Evolutionary conservation across 2,888 invertebrate species (phyloP).

Genomic region (Pristionchus fissidentatus): DNA sequence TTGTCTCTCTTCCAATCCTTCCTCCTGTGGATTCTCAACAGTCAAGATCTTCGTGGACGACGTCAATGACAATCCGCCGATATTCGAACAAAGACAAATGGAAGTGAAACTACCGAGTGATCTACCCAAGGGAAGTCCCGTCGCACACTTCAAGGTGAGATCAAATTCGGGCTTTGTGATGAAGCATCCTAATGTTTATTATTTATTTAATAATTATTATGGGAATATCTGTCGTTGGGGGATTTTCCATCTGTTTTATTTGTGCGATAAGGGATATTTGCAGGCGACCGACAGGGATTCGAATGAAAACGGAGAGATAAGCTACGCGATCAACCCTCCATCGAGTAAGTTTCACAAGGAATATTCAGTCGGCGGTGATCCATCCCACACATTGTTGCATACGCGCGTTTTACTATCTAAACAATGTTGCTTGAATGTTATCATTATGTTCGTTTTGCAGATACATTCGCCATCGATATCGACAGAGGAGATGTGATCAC

Average conservation of each 20-base stretch:
- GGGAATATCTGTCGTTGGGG: too few species aligned
- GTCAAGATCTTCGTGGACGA: conserved; percentile 61
- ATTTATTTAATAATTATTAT: too few species aligned
- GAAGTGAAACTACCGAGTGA: conserved; percentile 67
- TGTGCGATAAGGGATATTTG: conserved; percentile 1
- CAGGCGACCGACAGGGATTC: conserved; percentile 64
- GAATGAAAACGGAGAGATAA: conserved; percentile 63
- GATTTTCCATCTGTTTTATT: neutral
- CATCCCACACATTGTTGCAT: too few species aligned
- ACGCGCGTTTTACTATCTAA: too few species aligned
- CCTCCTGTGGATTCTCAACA: conserved; percentile 53
- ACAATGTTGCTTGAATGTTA: too few species aligned
- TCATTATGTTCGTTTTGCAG: neutral
- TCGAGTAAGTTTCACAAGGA: conserved; percentile 55
- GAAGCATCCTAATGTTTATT: neutral
- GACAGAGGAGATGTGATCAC: conserved; percentile 48
- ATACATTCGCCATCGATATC: conserved; percentile 48
- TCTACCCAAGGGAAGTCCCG: conserved; percentile 62
- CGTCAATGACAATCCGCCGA: conserved; percentile 70
- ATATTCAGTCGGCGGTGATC: too few species aligned
- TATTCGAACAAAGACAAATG: conserved; percentile 56
- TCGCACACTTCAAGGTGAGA: conserved; percentile 47
- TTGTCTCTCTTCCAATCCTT: conserved; percentile 55
- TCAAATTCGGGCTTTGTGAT: neutral
- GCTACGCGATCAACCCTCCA: conserved; percentile 59